These are phyloP conservation scores for Nasua narica DNA, from an alignment of 2,797 vertebrate species.

Conservation along the genomic window DNA sequence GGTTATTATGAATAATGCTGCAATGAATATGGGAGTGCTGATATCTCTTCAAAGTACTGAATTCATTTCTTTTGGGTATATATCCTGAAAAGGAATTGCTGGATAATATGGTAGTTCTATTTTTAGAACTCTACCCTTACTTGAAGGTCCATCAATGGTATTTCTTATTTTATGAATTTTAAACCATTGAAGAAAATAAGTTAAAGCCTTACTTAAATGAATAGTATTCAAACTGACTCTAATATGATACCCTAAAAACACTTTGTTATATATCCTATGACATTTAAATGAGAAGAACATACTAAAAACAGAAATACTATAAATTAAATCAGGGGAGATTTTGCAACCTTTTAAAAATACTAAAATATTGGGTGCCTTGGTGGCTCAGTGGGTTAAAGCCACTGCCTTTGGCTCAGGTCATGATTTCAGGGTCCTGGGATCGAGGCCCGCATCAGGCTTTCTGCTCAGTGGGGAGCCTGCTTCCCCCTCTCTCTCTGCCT, in stretches of 20 bases:
- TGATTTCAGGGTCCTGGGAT: too few species aligned
- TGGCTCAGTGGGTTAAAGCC: too few species aligned
- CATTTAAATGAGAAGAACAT: background rate
- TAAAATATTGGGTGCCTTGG: too few species aligned
- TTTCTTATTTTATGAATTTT: constrained; percentile 37
- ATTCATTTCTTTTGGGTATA: background rate
- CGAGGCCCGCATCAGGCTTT: too few species aligned
- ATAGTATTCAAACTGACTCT: constrained; percentile 7
- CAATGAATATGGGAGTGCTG: background rate
- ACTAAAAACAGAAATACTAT: background rate
- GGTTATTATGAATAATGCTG: background rate
- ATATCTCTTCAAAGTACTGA: background rate
- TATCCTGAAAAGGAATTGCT: background rate
- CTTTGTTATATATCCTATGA: background rate
- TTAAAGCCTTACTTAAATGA: background rate
- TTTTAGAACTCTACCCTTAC: background rate
- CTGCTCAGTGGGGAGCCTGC: too few species aligned
- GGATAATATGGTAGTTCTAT: background rate
- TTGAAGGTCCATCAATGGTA: background rate
- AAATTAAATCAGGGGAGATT: background rate
- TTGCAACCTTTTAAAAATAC: background rate
- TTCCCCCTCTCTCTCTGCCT: too few species aligned
- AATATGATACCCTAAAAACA: background rate
- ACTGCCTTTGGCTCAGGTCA: too few species aligned
- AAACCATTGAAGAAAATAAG: constrained; percentile 4